phyloP scores from a whole-genome alignment of 2,888 invertebrate genomes.

The Drosophila nr. medialis region DNA sequence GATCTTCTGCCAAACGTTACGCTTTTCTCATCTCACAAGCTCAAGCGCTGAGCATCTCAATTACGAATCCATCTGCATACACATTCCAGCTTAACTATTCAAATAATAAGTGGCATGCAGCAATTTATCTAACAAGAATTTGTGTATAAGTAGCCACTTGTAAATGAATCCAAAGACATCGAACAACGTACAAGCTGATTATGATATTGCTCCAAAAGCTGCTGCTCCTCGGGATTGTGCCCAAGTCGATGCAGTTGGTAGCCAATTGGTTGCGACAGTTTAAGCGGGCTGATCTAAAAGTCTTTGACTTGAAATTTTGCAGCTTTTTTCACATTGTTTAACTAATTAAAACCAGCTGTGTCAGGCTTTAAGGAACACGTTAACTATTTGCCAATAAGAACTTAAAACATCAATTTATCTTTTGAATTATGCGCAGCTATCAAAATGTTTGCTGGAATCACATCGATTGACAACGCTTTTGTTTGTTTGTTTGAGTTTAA shows the following conservation, averaged over 20 bases:
- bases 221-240: slow-evolving; percentile 8
- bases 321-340: not conserved
- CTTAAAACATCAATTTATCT: not conserved
- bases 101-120: slow-evolving; percentile 63
- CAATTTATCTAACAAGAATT: slow-evolving; percentile 63
- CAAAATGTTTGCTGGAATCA: not conserved
- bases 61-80: slow-evolving; percentile 1
- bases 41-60: slow-evolving; percentile 21
- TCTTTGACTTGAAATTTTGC: not conserved
- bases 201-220: slow-evolving; percentile 14
- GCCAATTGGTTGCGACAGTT: slow-evolving; percentile 1
- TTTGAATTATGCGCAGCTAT: not conserved
- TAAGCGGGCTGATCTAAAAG: slow-evolving; percentile 9
- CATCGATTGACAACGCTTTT: not conserved
- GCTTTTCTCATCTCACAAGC: not conserved
- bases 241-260: slow-evolving; percentile 23
- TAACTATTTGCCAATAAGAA: not conserved
- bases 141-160: slow-evolving; percentile 44
- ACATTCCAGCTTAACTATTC: slow-evolving; percentile 54
- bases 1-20: slow-evolving; percentile 12
- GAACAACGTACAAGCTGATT: slow-evolving; percentile 4
- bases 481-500: not conserved
- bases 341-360: not conserved
- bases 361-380: not conserved
- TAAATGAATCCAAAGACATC: slow-evolving; percentile 29